phyloP scores from a whole-genome alignment of 2,113 vertebrate genomes.

The Rattus rattus region DNA sequence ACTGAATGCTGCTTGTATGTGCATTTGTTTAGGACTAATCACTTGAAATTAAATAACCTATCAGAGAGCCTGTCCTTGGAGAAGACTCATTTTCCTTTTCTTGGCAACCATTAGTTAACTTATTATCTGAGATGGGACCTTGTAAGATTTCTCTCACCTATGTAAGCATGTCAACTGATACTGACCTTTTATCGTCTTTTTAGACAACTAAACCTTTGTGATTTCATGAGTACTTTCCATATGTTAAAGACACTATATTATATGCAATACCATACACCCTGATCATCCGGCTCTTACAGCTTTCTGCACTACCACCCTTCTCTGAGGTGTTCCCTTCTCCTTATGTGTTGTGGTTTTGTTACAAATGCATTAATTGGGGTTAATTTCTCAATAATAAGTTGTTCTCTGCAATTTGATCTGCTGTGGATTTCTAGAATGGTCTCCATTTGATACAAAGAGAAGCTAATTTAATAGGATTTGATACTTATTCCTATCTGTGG shows the following conservation, averaged over 20 bases:
- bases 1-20: neutral
- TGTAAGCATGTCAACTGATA: neutral
- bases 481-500: neutral
- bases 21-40: neutral
- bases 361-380: neutral
- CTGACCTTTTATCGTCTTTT: neutral
- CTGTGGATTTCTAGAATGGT: neutral
- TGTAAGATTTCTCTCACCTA: neutral
- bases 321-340: neutral
- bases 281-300: neutral
- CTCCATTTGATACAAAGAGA: neutral
- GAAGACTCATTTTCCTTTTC: neutral
- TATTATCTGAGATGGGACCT: neutral
- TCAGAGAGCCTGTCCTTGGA: neutral
- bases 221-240: neutral
- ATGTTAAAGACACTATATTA: neutral
- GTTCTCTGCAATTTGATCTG: neutral
- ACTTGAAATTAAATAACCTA: neutral
- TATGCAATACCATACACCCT: neutral
- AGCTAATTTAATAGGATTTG: neutral
- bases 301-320: neutral
- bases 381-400: neutral
- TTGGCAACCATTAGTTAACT: neutral
- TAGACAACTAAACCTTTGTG: no score
- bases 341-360: neutral